phyloP scores from a whole-genome alignment of 2,113 vertebrate species.

The rat (Rattus norvegicus) region GRCr8 NC_086028.1:60433001-60433500 shows the following conservation, averaged over 20 bases:
- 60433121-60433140: not conserved
- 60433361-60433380: slow-evolving; percentile 41
- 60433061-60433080: not conserved
- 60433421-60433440: not conserved
- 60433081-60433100: not conserved
- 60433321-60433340: not conserved
- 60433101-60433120: not conserved
- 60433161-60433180: not conserved
- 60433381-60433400: slow-evolving; percentile 9
- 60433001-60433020: not conserved
- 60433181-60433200: not conserved
- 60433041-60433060: not conserved
- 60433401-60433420: slow-evolving; percentile 43
- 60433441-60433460: slow-evolving; percentile 18
- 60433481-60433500: slow-evolving; percentile 52
- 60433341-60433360: slow-evolving; percentile 23
- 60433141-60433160: not conserved
- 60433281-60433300: slow-evolving; percentile 29
- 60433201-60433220: not conserved
- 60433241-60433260: slow-evolving; percentile 26
- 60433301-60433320: slow-evolving; percentile 24
- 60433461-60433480: slow-evolving; percentile 42
- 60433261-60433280: not conserved
- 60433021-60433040: not conserved
- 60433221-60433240: not conserved